Evolutionary conservation across 2,113 vertebrate genomes (phyloP).

Genomic region (Uropsilus gracilis): DNA sequence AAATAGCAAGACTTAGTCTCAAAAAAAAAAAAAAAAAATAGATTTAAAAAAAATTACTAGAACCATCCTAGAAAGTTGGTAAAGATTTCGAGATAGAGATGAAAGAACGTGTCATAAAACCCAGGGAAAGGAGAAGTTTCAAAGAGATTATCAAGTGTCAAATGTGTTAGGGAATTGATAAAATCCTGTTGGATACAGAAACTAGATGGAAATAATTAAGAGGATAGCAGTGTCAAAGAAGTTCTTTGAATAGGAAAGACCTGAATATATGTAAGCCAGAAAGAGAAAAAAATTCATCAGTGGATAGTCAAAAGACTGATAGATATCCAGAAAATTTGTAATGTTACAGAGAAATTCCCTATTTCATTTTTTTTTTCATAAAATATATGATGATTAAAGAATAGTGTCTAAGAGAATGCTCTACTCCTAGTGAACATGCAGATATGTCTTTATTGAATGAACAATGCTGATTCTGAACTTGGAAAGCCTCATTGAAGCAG

Average conservation of each 20-base stretch:
- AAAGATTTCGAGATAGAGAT: not conserved
- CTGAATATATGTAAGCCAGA: conserved; percentile 6
- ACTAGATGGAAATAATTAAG: not conserved
- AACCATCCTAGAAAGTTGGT: not conserved
- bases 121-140: not conserved
- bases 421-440: conserved; percentile 7
- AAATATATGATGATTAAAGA: conserved; percentile 14
- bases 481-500: conserved; percentile 42
- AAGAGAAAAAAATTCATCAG: not conserved
- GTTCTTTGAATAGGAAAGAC: not conserved
- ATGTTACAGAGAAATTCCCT: not conserved
- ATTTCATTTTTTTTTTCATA: conserved; percentile 58
- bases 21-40: too few species aligned
- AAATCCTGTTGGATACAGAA: conserved; percentile 3
- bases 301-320: conserved; percentile 23
- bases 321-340: not conserved
- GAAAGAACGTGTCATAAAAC: conserved; percentile 2
- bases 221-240: not conserved
- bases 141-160: conserved; percentile 17
- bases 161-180: not conserved
- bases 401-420: conserved; percentile 26
- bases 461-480: conserved; percentile 47
- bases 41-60: too few species aligned
- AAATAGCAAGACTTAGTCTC: too few species aligned
- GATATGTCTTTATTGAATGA: conserved; percentile 39